phyloP scores from a whole-genome alignment of 30 jellyfish, hydroid and myxozoan genomes.

The Haliclystus octoradiatus region DNA sequence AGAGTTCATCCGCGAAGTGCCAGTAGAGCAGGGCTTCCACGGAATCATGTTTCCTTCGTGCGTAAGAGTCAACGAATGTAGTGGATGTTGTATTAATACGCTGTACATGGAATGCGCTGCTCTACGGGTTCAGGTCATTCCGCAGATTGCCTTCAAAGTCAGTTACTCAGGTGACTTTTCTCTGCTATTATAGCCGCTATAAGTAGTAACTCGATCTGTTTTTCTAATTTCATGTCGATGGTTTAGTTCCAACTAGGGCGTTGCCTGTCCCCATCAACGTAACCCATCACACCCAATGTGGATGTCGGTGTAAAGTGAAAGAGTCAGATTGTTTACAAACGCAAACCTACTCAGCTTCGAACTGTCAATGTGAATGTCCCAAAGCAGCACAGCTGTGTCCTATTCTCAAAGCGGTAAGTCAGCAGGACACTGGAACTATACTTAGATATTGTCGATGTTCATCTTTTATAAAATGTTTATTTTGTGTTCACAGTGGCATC shows the following conservation, averaged over 20 bases:
- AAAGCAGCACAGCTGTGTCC: neutral
- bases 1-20: neutral
- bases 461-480: too few species aligned
- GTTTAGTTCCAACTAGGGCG: neutral
- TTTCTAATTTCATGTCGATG: neutral
- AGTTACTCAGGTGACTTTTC: neutral
- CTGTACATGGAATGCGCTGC: neutral
- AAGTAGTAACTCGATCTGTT: neutral
- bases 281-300: neutral
- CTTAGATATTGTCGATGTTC: too few species aligned
- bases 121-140: neutral
- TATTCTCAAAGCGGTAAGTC: neutral
- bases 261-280: neutral
- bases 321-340: neutral
- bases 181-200: too few species aligned
- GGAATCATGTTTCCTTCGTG: neutral
- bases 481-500: neutral
- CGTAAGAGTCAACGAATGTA: neutral
- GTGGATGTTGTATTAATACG: neutral
- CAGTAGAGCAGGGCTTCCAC: neutral
- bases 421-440: neutral
- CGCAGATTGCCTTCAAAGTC: neutral
- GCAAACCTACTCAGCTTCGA: neutral
- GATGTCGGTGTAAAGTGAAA: neutral
- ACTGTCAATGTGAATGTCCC: neutral